Evolutionary conservation across 2,797 vertebrate genomes (phyloP).

Genomic region (Phyllotis vaccarum): DNA sequence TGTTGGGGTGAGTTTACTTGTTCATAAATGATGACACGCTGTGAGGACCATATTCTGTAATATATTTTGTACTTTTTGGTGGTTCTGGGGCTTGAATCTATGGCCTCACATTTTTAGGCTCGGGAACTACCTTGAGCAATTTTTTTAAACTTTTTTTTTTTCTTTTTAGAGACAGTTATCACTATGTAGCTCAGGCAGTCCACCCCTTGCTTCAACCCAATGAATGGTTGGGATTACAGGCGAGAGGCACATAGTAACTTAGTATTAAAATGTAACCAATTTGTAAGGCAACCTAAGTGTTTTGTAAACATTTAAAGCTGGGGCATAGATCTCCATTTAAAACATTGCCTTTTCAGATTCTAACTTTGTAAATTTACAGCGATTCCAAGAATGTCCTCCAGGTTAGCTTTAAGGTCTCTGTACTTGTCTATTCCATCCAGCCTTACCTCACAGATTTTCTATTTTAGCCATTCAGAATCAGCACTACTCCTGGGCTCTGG

Average conservation of each 20-base stretch:
- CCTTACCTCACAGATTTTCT: neutral
- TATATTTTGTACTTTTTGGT: neutral
- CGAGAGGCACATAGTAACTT: neutral
- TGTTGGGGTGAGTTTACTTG: neutral
- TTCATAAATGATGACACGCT: neutral
- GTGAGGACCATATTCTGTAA: neutral
- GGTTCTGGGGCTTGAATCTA: neutral
- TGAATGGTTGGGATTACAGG: neutral
- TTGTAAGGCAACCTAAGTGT: neutral
- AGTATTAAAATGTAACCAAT: neutral
- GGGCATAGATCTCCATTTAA: neutral
- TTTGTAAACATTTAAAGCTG: neutral
- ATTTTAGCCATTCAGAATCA: neutral
- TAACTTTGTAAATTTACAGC: neutral
- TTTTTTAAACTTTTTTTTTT: neutral
- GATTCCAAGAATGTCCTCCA: neutral
- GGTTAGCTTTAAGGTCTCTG: neutral
- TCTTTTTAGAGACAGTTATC: neutral
- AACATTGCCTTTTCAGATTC: neutral
- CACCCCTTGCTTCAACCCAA: neutral
- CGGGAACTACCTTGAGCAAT: neutral
- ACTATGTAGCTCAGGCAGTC: neutral
- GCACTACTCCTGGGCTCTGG: neutral
- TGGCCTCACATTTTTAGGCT: neutral
- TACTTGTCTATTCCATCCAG: neutral